Evolutionary conservation across 2,888 invertebrate genomes (phyloP).

Genomic region (Belgica antarctica): DNA sequence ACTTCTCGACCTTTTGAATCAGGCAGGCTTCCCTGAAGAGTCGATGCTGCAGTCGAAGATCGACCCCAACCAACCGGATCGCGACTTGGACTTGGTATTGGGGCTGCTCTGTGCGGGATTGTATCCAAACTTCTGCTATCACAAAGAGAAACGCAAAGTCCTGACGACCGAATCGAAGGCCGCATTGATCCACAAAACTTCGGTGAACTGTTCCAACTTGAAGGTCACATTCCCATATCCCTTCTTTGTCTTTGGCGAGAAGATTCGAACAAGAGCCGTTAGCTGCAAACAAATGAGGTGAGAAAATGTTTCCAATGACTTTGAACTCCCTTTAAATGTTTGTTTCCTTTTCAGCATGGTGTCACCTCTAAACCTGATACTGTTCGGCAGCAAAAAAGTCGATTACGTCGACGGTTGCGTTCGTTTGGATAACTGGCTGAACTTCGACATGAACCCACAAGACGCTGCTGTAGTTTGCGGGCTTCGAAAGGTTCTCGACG

Average conservation of each 20-base stretch:
- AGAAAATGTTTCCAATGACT: no score
- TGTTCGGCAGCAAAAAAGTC: conserved; percentile 88
- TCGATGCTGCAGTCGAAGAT: conserved; percentile 71
- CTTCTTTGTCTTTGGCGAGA: conserved; percentile 97
- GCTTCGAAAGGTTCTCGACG: conserved; percentile 84
- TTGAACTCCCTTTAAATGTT: no score
- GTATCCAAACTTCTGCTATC: conserved; percentile 95
- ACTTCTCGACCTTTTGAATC: conserved; percentile 64
- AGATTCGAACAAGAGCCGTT: conserved; percentile 92
- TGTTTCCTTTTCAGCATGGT: no score
- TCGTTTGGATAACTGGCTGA: conserved; percentile 91
- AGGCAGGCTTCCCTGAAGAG: conserved; percentile 88
- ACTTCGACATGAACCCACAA: conserved; percentile 76
- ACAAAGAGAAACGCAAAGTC: conserved; percentile 93
- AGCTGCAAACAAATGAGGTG: conserved; percentile 95
- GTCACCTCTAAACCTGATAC: conserved; percentile 83
- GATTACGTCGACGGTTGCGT: conserved; percentile 65
- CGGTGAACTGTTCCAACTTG: conserved; percentile 86
- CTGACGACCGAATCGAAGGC: conserved; percentile 92
- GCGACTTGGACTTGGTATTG: conserved; percentile 76
- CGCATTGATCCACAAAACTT: conserved; percentile 94
- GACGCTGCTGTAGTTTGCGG: conserved; percentile 80
- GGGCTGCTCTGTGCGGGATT: conserved; percentile 86
- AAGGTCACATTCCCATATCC: conserved; percentile 87
- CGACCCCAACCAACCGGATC: conserved; percentile 74